Evolutionary conservation across 2,113 vertebrate species (phyloP).

Genomic region (Tenebrosternarchus preto): DNA sequence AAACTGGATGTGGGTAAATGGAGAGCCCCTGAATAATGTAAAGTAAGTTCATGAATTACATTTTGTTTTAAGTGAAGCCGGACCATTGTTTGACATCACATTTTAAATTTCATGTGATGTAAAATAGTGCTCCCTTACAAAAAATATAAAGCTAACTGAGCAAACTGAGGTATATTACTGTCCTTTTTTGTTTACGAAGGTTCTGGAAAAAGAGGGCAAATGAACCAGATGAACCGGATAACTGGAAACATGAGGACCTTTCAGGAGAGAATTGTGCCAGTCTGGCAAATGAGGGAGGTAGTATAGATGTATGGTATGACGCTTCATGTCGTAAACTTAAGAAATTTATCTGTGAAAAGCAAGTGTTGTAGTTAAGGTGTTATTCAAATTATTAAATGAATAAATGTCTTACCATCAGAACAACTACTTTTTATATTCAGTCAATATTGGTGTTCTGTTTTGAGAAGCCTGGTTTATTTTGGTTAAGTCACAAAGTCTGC

Average conservation of each 20-base stretch:
- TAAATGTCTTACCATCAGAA: no score
- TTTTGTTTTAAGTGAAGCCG: no score
- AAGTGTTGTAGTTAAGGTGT: neutral
- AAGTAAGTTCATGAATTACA: conserved; percentile 26
- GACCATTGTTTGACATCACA: no score
- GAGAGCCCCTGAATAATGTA: conserved; percentile 16
- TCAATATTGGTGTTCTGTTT: no score
- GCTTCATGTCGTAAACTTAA: neutral
- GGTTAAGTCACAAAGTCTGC: no score
- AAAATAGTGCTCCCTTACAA: no score
- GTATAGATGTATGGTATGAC: conserved; percentile 56
- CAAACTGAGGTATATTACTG: neutral
- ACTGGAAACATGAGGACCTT: neutral
- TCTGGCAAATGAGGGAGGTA: conserved; percentile 12
- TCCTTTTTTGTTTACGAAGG: neutral
- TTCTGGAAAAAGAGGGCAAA: conserved; percentile 9
- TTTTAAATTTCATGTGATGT: no score
- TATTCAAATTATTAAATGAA: no score
- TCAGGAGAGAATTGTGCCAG: conserved; percentile 41
- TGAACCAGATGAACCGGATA: conserved; percentile 30
- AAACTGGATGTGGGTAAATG: conserved; percentile 50
- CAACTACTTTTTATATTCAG: no score
- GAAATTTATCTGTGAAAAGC: neutral
- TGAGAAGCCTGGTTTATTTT: no score
- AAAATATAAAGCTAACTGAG: neutral